phyloP scores from a whole-genome alignment of 2,113 vertebrate species.

The Callipepla squamata region DNA sequence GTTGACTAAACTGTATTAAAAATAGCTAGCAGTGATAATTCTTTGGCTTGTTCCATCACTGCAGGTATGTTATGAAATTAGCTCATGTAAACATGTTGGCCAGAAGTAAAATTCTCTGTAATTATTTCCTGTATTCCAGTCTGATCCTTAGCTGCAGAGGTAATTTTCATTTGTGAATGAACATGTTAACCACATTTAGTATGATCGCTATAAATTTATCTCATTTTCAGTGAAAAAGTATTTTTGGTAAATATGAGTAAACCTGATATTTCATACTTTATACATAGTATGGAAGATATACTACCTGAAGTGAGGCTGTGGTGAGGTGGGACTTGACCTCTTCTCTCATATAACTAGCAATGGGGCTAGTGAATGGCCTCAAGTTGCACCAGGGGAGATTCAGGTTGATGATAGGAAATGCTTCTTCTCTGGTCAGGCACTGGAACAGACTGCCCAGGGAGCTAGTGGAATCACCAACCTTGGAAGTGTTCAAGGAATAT shows the following conservation, averaged over 20 bases:
- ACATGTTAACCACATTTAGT: not conserved
- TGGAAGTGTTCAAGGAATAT: too few species aligned
- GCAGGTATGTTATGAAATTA: slow-evolving; percentile 27
- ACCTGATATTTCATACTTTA: accelerated
- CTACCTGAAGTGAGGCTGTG: too few species aligned
- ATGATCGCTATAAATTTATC: not conserved
- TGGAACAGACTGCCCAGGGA: too few species aligned
- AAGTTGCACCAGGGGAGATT: too few species aligned
- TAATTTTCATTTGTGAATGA: not conserved
- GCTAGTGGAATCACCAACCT: too few species aligned
- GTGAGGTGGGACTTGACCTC: too few species aligned
- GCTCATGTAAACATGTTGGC: not conserved
- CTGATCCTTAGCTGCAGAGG: not conserved
- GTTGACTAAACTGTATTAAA: slow-evolving; percentile 58
- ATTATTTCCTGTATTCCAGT: not conserved
- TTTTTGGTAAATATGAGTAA: not conserved
- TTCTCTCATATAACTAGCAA: too few species aligned
- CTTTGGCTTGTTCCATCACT: slow-evolving; percentile 25
- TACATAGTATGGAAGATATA: not conserved
- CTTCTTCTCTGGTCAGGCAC: too few species aligned
- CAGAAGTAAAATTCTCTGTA: not conserved
- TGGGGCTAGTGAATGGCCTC: too few species aligned
- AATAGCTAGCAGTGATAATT: slow-evolving; percentile 33
- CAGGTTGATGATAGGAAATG: too few species aligned
- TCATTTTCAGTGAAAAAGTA: not conserved